These are phyloP conservation scores for Drosophila obscura DNA, from an alignment of 1,140 invertebrate species.

Conservation along the genomic window DNA sequence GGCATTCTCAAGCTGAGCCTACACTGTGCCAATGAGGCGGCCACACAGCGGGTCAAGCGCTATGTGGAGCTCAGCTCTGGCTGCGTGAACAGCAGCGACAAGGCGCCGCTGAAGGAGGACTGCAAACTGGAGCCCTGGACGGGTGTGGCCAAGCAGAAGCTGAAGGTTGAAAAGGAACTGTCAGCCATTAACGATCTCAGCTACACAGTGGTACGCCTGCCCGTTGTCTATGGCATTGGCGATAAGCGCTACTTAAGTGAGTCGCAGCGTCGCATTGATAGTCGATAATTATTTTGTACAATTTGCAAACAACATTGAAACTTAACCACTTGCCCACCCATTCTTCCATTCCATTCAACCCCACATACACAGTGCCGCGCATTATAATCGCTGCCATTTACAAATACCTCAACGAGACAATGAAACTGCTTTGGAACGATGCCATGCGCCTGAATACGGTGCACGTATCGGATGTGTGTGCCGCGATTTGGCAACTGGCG, in stretches of 20 bases:
- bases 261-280: constrained; percentile 54
- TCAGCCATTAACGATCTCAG: constrained; percentile 86
- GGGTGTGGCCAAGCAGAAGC: constrained; percentile 91
- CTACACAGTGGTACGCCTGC: constrained; percentile 92
- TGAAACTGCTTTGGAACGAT: constrained; percentile 95
- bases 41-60: constrained; percentile 87
- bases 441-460: constrained; percentile 94
- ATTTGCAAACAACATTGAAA: constrained; percentile 31
- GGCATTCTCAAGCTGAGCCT: constrained; percentile 93
- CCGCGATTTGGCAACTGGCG: constrained; percentile 89
- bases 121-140: constrained; percentile 92
- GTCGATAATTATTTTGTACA: constrained; percentile 27
- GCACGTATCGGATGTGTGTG: constrained; percentile 92
- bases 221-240: constrained; percentile 93
- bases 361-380: constrained; percentile 88
- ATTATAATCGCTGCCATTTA: constrained; percentile 94
- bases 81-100: constrained; percentile 91
- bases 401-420: constrained; percentile 93
- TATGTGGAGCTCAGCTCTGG: constrained; percentile 95
- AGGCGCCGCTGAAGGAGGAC: constrained; percentile 90
- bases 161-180: constrained; percentile 92
- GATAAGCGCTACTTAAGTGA: constrained; percentile 93
- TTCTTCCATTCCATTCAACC: constrained; percentile 30
- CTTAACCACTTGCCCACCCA: constrained; percentile 22
- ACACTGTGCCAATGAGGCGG: constrained; percentile 92